These are phyloP conservation scores for Lichenostomus cassidix DNA, from an alignment of 2,113 vertebrate genomes.

Conservation along the genomic window DNA sequence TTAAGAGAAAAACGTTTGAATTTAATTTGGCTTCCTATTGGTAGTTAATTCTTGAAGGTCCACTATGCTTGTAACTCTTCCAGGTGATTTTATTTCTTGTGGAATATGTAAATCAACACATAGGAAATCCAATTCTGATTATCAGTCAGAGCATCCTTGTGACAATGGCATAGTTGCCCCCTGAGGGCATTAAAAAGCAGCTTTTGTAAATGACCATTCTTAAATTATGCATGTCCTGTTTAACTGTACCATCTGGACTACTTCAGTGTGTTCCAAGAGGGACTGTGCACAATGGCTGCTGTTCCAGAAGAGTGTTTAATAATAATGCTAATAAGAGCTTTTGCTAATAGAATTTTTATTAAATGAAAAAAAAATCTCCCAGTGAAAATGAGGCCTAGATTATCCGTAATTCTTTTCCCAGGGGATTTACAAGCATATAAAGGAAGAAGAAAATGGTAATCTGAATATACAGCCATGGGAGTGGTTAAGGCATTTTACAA, in stretches of 20 bases:
- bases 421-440: slow-evolving; percentile 33
- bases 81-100: slow-evolving; percentile 15
- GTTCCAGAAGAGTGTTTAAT: slow-evolving; percentile 72
- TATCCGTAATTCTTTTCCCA: slow-evolving; percentile 36
- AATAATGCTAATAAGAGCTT: slow-evolving; percentile 74
- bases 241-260: slow-evolving; percentile 78
- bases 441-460: slow-evolving; percentile 10
- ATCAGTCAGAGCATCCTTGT: slow-evolving; percentile 54
- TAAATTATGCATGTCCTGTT: slow-evolving; percentile 82
- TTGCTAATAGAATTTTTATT: slow-evolving; percentile 73
- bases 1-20: neutral
- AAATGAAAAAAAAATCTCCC: slow-evolving; percentile 33
- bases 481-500: slow-evolving; percentile 37
- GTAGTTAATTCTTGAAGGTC: slow-evolving; percentile 56
- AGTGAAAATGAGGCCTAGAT: slow-evolving; percentile 46
- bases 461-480: slow-evolving; percentile 26
- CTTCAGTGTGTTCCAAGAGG: slow-evolving; percentile 56
- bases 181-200: slow-evolving; percentile 72
- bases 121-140: slow-evolving; percentile 45
- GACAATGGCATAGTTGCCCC: slow-evolving; percentile 58
- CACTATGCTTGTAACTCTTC: slow-evolving; percentile 51
- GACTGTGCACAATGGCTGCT: slow-evolving; percentile 57
- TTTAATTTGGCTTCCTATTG: slow-evolving; percentile 29
- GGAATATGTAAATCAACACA: neutral
- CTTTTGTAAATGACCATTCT: slow-evolving; percentile 77